A percentile compares a stretch with the other conserved stretches of the same genome.
Conservation (phyloP, 2,888 invertebrate genomes). For the Campaea margaritaria region DNA sequence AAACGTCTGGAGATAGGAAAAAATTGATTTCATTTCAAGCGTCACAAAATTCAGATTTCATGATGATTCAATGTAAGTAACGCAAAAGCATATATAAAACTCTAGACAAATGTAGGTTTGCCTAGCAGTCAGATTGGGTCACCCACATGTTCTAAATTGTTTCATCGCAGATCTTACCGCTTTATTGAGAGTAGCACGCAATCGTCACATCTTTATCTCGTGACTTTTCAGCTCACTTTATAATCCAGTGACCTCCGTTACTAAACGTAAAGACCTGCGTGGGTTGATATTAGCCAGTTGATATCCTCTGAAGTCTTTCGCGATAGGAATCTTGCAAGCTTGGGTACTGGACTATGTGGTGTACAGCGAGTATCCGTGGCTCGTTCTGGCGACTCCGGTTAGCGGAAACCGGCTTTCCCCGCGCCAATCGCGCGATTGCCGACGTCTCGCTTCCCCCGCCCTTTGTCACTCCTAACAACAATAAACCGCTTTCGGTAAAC, state of each 20-base stretch:
- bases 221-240: not conserved
- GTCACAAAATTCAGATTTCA: no score
- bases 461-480: conserved; percentile 63
- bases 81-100: no score
- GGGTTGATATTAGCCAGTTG: not conserved
- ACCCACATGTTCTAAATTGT: not conserved
- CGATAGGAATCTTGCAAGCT: conserved; percentile 2
- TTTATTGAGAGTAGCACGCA: conserved; percentile 14
- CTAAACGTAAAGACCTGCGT: not conserved
- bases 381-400: conserved; percentile 34
- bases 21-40: no score
- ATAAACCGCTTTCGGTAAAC: conserved; percentile 52
- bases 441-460: conserved; percentile 54
- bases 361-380: conserved; percentile 42
- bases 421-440: conserved; percentile 55
- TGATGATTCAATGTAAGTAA: no score
- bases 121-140: not conserved
- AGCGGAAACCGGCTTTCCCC: conserved; percentile 67
- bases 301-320: no score
- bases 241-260: not conserved
- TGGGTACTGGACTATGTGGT: conserved; percentile 15
- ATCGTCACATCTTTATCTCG: not conserved
- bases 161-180: not conserved
- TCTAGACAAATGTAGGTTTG: no score
- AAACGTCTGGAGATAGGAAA: no score